Evolutionary conservation across 2,113 vertebrate genomes (phyloP).

Genomic region (Oxyruncus cristatus): DNA sequence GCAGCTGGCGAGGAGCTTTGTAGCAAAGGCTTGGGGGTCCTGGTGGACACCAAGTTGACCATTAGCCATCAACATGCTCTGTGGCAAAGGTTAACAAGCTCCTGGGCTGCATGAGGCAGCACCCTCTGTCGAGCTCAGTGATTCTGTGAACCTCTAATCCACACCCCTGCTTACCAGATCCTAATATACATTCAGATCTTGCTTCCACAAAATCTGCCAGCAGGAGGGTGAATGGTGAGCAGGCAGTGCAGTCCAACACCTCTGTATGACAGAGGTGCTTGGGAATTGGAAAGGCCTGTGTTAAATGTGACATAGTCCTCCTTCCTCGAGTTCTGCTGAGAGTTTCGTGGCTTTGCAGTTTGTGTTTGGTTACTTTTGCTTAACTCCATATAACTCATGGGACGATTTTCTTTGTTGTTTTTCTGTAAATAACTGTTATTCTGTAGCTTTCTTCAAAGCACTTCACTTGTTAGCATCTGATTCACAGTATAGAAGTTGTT

Average conservation of each 20-base stretch:
- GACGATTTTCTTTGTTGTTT: background rate
- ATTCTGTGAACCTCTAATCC: background rate
- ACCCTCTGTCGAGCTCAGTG: too few species aligned
- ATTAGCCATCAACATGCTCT: accelerated
- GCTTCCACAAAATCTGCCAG: background rate
- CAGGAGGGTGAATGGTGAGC: background rate
- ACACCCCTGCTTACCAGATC: background rate
- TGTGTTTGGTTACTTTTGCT: background rate
- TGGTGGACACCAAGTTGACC: background rate
- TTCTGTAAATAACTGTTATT: background rate
- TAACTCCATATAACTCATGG: background rate
- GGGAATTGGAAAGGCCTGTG: background rate
- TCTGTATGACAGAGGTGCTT: background rate
- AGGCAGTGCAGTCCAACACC: background rate
- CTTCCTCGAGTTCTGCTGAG: background rate
- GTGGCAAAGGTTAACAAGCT: background rate
- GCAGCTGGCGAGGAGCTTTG: background rate
- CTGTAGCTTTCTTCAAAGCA: background rate
- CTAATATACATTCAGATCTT: background rate
- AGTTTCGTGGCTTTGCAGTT: background rate
- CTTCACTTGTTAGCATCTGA: background rate
- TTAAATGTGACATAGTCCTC: background rate
- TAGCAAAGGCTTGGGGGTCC: background rate
- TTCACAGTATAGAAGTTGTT: background rate
- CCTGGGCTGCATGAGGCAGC: background rate